These are phyloP conservation scores for Pygocentrus nattereri DNA, from an alignment of 2,797 vertebrate genomes.

Conservation along the genomic window DNA sequence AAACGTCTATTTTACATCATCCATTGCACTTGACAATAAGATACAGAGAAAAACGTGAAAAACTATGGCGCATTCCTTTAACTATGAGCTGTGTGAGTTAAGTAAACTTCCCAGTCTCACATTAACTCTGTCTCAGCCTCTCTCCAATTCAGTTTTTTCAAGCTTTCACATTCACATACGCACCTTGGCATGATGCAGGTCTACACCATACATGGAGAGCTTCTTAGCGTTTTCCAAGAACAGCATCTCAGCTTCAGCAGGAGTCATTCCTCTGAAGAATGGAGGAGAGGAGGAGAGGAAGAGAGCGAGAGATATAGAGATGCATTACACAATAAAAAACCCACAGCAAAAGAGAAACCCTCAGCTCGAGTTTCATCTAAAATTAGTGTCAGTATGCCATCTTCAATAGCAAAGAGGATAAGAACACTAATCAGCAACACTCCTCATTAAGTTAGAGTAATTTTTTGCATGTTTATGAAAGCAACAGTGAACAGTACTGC, in stretches of 20 bases:
- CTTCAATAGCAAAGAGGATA: neutral
- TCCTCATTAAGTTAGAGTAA: neutral
- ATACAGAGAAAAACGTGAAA: no score
- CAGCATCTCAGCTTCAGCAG: slow-evolving; percentile 97
- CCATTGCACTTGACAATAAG: no score
- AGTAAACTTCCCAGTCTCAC: no score
- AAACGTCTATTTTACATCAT: no score
- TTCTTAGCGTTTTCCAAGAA: slow-evolving; percentile 99
- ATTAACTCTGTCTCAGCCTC: no score
- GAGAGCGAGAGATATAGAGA: neutral
- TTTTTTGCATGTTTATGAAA: no score
- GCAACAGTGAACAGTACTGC: neutral
- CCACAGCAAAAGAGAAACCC: no score
- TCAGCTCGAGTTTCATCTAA: no score
- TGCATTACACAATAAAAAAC: slow-evolving; percentile 31
- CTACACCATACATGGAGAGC: slow-evolving; percentile 97
- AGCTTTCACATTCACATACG: slow-evolving; percentile 3
- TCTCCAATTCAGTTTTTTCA: no score
- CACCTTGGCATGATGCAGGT: slow-evolving; percentile 98
- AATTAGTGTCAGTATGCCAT: neutral
- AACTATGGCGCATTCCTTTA: no score
- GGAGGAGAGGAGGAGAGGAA: slow-evolving; percentile 1
- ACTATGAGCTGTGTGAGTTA: no score
- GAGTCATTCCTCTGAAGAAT: slow-evolving; percentile 91
- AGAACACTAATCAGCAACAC: neutral